Conservation (phyloP, 2,113 vertebrate genomes). For the Hippocampus comes region DNA sequence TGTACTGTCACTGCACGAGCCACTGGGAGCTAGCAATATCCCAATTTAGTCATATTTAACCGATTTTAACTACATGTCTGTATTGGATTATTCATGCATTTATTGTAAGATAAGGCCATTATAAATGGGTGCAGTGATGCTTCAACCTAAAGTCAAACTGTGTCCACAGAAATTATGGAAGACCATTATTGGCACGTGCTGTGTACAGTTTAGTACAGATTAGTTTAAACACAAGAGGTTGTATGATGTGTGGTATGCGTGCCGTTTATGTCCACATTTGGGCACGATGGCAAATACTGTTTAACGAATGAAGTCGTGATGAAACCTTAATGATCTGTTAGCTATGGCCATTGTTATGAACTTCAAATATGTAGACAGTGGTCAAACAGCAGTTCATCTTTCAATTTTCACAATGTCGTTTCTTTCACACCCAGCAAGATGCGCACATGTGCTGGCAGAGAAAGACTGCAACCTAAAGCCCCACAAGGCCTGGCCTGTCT, state of each 20-base stretch:
- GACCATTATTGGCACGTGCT: background rate
- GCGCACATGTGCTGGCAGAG: constrained; percentile 28
- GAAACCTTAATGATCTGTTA: background rate
- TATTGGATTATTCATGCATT: background rate
- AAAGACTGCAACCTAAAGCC: background rate
- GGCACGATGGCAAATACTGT: background rate
- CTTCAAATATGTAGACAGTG: background rate
- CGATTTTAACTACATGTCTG: background rate
- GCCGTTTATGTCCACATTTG: background rate
- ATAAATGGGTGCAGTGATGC: background rate
- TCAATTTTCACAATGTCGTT: constrained; percentile 12
- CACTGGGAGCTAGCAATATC: constrained; percentile 17
- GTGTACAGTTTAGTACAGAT: background rate
- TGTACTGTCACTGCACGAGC: background rate
- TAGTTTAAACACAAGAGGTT: background rate
- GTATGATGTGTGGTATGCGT: background rate
- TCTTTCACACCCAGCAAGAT: constrained; percentile 21
- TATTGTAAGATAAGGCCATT: background rate
- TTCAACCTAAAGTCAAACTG: background rate
- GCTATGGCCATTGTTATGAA: background rate
- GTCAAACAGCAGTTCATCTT: background rate
- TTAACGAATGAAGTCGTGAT: background rate
- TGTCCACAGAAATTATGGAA: background rate
- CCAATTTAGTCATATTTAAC: background rate
- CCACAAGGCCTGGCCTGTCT: background rate